A percentile compares a stretch with the other conserved stretches of the same genome.
Evolutionary conservation across 1,140 invertebrate genomes (phyloP).

Genomic region (Armadillidium nasatum): DNA sequence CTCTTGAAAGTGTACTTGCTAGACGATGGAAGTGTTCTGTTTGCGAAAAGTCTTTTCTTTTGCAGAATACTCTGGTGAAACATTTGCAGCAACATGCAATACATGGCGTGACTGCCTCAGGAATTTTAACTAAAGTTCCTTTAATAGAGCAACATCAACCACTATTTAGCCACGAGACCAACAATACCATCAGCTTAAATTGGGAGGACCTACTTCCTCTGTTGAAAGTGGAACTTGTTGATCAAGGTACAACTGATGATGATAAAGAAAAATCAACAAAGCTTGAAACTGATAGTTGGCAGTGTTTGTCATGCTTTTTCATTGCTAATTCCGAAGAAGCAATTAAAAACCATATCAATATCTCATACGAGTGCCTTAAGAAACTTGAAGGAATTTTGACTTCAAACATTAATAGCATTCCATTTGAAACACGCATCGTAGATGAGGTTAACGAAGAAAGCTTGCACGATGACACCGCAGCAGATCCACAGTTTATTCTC

Average conservation of each 20-base stretch:
- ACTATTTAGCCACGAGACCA: not conserved
- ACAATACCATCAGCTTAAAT: not conserved
- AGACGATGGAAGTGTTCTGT: conserved; percentile 3
- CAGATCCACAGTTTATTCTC: no score
- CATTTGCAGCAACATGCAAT: not conserved
- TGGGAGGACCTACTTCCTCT: not conserved
- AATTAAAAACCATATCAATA: not conserved
- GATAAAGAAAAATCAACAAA: not conserved
- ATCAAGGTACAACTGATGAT: not conserved
- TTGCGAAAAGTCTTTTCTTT: not conserved
- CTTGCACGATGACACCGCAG: no score
- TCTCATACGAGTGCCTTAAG: not conserved
- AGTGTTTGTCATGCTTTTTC: not conserved
- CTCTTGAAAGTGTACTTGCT: not conserved
- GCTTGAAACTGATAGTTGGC: not conserved
- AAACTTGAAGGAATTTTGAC: no score
- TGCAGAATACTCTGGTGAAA: not conserved
- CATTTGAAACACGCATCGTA: no score
- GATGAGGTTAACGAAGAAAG: no score
- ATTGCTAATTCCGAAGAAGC: not conserved
- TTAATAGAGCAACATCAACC: not conserved
- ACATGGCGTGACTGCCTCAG: not conserved
- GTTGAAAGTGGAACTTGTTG: not conserved
- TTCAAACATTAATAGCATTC: no score
- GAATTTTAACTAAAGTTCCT: not conserved